Conservation (phyloP, 2,113 vertebrate species). For the Gymnarchus niloticus region DNA sequence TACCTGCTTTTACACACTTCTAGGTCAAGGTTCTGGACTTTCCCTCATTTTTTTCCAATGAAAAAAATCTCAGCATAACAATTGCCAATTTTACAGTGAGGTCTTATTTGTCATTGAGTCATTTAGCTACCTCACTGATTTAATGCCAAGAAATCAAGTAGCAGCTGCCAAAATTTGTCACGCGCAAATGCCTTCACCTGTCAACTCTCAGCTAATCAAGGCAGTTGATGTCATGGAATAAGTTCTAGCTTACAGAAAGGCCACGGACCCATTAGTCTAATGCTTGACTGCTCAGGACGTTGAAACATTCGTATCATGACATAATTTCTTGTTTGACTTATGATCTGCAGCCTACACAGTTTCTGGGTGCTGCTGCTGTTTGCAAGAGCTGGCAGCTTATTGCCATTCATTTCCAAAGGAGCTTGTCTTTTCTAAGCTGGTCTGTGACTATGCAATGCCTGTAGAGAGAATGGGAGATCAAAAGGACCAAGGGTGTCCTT, state of each 20-base stretch:
- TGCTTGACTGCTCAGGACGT: not conserved
- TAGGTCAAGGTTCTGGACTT: not conserved
- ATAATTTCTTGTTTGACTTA: not conserved
- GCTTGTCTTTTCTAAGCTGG: conserved; percentile 21
- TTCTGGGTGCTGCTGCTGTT: not conserved
- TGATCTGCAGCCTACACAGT: conserved; percentile 2
- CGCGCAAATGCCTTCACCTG: conserved; percentile 8
- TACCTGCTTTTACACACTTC: not conserved
- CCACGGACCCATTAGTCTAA: not conserved
- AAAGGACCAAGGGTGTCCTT: conserved; percentile 22
- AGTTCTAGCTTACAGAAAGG: not conserved
- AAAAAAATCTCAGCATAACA: not conserved
- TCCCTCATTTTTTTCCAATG: not conserved
- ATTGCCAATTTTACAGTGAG: not conserved
- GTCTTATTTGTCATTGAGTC: not conserved
- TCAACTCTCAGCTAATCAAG: conserved; percentile 11
- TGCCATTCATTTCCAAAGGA: conserved; percentile 9
- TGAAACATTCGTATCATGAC: conserved; percentile 16
- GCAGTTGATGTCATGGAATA: not conserved
- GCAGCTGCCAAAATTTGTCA: not conserved
- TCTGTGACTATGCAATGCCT: not conserved
- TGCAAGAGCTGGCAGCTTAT: conserved; percentile 11
- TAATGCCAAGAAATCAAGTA: conserved; percentile 5
- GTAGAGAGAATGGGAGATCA: conserved; percentile 27
- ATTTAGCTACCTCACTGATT: not conserved